These are phyloP conservation scores for Nomada fucata DNA, from an alignment of 2,888 invertebrate genomes.

Conservation along the genomic window DNA sequence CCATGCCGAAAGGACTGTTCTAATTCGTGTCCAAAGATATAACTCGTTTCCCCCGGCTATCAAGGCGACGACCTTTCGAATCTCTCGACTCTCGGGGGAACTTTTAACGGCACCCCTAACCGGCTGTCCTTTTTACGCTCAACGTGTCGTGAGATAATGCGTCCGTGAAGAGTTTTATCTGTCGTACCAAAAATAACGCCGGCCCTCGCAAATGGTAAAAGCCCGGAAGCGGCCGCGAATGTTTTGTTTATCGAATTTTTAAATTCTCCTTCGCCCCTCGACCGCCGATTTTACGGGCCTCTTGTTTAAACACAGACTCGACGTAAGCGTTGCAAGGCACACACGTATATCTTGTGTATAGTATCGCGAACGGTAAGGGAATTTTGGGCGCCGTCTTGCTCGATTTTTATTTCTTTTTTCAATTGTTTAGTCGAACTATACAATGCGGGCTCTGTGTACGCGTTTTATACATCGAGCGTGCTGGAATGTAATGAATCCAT, in stretches of 20 bases:
- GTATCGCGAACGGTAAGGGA: background rate
- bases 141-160: slow-evolving; percentile 45
- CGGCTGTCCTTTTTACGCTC: slow-evolving; percentile 30
- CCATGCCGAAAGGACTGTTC: background rate
- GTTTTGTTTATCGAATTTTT: slow-evolving; percentile 65
- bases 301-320: slow-evolving; percentile 23
- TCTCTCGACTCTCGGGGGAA: slow-evolving; percentile 19
- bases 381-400: background rate
- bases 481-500: slow-evolving; percentile 4
- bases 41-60: slow-evolving; percentile 40
- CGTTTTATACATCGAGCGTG: background rate
- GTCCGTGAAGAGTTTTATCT: slow-evolving; percentile 51
- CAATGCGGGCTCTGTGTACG: slow-evolving; percentile 7
- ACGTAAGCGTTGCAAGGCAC: slow-evolving; percentile 16
- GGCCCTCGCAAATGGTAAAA: slow-evolving; percentile 55
- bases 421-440: slow-evolving; percentile 30
- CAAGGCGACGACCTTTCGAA: slow-evolving; percentile 28
- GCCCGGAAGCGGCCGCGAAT: slow-evolving; percentile 52
- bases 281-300: slow-evolving; percentile 39
- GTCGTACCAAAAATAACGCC: slow-evolving; percentile 54
- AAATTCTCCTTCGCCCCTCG: slow-evolving; percentile 38
- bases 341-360: too few relatives aligned
- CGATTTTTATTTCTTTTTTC: background rate
- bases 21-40: slow-evolving; percentile 24
- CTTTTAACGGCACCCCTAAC: slow-evolving; percentile 40